Conservation (phyloP, 2,888 invertebrate genomes). For the Aporophyla lueneburgensis region DNA sequence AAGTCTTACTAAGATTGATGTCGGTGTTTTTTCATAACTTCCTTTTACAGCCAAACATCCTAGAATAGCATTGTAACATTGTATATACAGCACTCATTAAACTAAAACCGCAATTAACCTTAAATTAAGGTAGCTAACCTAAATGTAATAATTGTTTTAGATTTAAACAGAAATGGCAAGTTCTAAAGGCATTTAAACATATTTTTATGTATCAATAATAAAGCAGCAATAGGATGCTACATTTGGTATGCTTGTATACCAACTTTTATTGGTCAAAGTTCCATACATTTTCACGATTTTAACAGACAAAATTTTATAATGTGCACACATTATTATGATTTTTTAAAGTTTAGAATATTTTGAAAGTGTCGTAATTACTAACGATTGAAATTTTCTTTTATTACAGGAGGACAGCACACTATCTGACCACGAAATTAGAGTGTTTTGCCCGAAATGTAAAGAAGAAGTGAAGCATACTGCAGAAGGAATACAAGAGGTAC, state of each 20-base stretch:
- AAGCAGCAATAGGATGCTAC: no score
- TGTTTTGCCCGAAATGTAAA: constrained; percentile 26
- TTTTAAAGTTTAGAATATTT: no score
- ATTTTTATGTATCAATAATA: no score
- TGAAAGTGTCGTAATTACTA: background rate
- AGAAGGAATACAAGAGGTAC: constrained; percentile 7
- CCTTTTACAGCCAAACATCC: background rate
- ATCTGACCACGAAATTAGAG: background rate
- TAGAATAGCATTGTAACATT: constrained; percentile 2
- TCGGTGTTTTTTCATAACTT: background rate
- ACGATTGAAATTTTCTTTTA: background rate
- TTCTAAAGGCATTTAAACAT: no score
- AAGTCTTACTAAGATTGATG: no score
- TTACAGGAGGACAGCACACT: background rate
- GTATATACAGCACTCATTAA: constrained; percentile 5
- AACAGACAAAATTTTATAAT: background rate
- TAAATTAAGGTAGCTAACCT: background rate
- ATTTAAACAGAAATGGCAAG: no score
- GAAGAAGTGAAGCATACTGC: background rate
- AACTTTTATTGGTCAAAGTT: no score
- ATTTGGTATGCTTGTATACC: no score
- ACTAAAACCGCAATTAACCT: no score
- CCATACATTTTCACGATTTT: no score
- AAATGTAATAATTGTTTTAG: no score
- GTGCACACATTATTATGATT: no score